A percentile compares a stretch with the other conserved stretches of the same genome.
Evolutionary conservation across 35 echinoderm and acorn worm genomes (phyloP).

Genomic region (Ophioderma brevispina): DNA sequence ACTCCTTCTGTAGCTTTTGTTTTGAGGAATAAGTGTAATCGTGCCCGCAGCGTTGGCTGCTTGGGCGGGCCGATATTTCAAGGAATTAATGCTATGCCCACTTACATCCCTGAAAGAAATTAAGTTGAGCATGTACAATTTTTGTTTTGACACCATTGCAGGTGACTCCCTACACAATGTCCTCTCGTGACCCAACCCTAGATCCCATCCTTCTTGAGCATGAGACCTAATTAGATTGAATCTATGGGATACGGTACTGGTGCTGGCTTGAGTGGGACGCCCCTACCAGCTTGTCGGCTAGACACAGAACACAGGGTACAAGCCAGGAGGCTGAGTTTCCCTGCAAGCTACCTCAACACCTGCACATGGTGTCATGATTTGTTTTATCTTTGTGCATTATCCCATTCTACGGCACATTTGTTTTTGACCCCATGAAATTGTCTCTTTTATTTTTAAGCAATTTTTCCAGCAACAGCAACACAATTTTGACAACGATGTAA

Average conservation of each 20-base stretch:
- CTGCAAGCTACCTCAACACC: conserved; percentile 85
- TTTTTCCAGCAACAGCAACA: too few relatives aligned
- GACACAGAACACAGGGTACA: conserved; percentile 74
- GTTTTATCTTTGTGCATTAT: too few relatives aligned
- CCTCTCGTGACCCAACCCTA: conserved; percentile 84
- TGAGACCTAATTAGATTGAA: conserved; percentile 95
- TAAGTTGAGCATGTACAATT: too few relatives aligned
- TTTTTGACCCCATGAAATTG: neutral
- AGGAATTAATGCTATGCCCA: too few relatives aligned
- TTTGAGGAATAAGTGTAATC: too few relatives aligned
- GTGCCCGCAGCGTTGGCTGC: too few relatives aligned
- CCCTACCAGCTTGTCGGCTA: conserved; percentile 72
- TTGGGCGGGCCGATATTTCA: too few relatives aligned
- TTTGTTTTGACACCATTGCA: conserved; percentile 16
- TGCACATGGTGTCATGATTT: conserved; percentile 52
- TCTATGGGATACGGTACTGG: conserved; percentile 90
- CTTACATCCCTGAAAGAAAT: too few relatives aligned
- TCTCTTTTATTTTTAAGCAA: too few relatives aligned
- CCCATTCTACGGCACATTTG: neutral
- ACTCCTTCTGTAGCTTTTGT: too few relatives aligned
- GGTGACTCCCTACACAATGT: conserved; percentile 94
- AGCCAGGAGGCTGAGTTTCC: conserved; percentile 67
- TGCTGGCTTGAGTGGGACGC: conserved; percentile 55
- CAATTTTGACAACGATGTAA: too few relatives aligned
- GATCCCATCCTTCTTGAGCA: conserved; percentile 91